phyloP scores from a whole-genome alignment of 2,888 invertebrate genomes.

The Athalia cordata region DNA sequence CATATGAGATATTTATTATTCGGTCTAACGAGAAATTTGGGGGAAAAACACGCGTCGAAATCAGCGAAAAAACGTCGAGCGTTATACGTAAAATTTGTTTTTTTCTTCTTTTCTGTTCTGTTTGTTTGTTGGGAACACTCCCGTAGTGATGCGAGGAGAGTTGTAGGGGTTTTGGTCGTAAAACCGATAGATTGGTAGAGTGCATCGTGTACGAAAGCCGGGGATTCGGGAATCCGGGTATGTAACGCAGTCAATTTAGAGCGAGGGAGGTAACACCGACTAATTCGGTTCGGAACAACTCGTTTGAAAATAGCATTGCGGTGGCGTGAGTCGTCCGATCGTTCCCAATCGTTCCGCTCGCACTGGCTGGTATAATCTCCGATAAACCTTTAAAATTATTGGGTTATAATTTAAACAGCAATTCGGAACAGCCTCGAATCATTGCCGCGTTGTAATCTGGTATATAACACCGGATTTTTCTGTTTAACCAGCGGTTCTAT shows the following conservation, averaged over 20 bases:
- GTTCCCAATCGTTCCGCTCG: neutral
- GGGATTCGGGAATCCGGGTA: slow-evolving; percentile 3
- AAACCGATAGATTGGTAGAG: slow-evolving; percentile 14
- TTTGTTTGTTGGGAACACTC: no score
- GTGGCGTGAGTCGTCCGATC: neutral
- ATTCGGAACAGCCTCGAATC: slow-evolving; percentile 67
- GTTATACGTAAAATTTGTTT: neutral
- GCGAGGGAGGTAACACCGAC: slow-evolving; percentile 7
- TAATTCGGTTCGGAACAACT: slow-evolving; percentile 36
- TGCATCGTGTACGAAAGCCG: neutral
- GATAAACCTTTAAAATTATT: slow-evolving; percentile 72
- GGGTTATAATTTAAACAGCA: slow-evolving; percentile 61
- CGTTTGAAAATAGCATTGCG: slow-evolving; percentile 29
- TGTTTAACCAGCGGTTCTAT: slow-evolving; percentile 54
- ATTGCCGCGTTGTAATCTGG: slow-evolving; percentile 70
- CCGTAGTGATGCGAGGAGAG: slow-evolving; percentile 55
- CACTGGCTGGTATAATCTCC: slow-evolving; percentile 47
- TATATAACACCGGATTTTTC: slow-evolving; percentile 67
- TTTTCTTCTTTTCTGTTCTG: no score
- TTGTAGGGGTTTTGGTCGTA: slow-evolving; percentile 45
- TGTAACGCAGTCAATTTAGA: slow-evolving; percentile 34
- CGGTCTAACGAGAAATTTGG: no score
- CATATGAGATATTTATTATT: no score
- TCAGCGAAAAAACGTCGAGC: no score
- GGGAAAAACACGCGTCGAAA: no score